Evolutionary conservation across 2,113 vertebrate genomes (phyloP), one percentile per base, ranked within the genome.

Genomic region (Alouatta palliata): DNA sequence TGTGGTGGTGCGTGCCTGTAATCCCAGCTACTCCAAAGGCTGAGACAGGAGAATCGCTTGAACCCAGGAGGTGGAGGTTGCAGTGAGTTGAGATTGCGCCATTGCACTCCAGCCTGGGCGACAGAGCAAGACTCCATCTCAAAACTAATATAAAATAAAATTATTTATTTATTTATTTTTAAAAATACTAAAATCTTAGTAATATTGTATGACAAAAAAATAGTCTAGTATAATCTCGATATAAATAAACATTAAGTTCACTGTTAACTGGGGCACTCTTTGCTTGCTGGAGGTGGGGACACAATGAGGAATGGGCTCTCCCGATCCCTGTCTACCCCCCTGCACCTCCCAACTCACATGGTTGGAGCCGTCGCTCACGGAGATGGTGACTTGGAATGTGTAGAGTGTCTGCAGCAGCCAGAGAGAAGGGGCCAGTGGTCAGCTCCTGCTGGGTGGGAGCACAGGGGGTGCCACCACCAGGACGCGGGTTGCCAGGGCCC

Each of bases 291-390:
- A 80, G 66, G 49, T 21, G 21, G n/a, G 16, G 19, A 37, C 12
- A 2, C 16, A 30, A 4, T 19, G 3, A 52, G 37, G 19, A 1
- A 13, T 6, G 2, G 87, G 11, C 16, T 14, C 56, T 25, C 54
- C 6, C 1, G 2, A 35, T 0, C 70, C 16, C 73, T 14, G 61
- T 37, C 40, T 20, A 8, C 37, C 58, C 40, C 37, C 21, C 35
- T 8, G 82, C 47, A 11, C 10, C 10, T 40, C 30, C 35, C 6
- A 0, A 97, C 97, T 97, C 75, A 98, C 93, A 17, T 3, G 8
- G 3, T 1, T 16, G 8, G 30, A 0, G 19, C 1, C 0, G 6
- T 97, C 97, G 0, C 0, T 81, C 66, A 93, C 97, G 0, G 35
- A 91, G 87, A 98, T 76, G 19, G 0, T 37, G 68, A 98, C 68